phyloP scores from a whole-genome alignment of 2,797 vertebrate species.

The Bryconaethiops microstoma region DNA sequence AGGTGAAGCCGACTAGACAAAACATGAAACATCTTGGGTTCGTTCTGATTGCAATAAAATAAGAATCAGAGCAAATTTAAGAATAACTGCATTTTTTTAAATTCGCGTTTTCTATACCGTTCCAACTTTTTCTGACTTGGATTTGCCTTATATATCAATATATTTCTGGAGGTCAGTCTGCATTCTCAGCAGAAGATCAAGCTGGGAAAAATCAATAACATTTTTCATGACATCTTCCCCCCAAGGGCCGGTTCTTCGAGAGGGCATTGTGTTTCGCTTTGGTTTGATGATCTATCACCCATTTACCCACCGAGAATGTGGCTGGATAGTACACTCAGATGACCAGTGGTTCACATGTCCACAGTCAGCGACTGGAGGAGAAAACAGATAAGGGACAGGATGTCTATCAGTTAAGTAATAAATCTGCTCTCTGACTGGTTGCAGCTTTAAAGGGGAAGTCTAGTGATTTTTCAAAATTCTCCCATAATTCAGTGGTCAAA shows the following conservation, averaged over 20 bases:
- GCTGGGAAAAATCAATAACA: conserved; percentile 2
- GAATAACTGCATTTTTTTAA: too few relatives aligned
- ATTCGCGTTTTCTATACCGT: too few relatives aligned
- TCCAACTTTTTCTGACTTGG: too few relatives aligned
- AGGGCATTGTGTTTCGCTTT: conserved; percentile 15
- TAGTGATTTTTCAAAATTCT: too few relatives aligned
- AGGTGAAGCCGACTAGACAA: too few relatives aligned
- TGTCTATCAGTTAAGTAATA: neutral
- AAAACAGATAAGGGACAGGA: neutral
- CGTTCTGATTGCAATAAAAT: too few relatives aligned
- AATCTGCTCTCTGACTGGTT: neutral
- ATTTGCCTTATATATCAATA: too few relatives aligned
- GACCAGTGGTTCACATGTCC: neutral
- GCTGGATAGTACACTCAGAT: neutral
- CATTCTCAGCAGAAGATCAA: neutral
- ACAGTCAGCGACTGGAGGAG: neutral
- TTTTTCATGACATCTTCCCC: neutral
- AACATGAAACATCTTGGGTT: too few relatives aligned
- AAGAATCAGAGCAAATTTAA: too few relatives aligned
- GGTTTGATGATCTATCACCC: conserved; percentile 14
- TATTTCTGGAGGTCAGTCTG: too few relatives aligned
- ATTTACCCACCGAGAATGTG: conserved; percentile 2
- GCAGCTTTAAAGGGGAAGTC: too few relatives aligned
- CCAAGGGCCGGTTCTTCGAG: conserved; percentile 8
- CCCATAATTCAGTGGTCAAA: too few relatives aligned